These are phyloP conservation scores for Centruroides sculpturatus DNA, from an alignment of 1,140 invertebrate genomes.

Conservation along the genomic window DNA sequence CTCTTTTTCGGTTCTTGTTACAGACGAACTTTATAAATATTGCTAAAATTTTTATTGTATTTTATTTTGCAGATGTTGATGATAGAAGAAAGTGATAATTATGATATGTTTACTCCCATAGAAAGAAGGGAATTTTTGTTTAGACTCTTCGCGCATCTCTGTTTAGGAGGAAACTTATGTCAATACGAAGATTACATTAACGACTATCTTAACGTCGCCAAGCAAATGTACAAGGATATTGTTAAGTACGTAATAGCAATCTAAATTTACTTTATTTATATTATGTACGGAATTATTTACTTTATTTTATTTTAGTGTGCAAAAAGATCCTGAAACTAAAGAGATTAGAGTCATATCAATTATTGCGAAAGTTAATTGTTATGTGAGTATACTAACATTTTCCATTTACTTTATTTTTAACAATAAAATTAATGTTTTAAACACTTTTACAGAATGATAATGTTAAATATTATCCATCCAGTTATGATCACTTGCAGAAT, in stretches of 20 bases:
- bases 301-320: constrained; percentile 2
- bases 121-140: constrained; percentile 45
- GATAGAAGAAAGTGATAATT: constrained; percentile 36
- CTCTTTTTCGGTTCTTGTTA: no score
- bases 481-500: no score
- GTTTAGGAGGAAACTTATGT: constrained; percentile 42
- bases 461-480: no score
- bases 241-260: constrained; percentile 31
- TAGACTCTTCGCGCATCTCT: constrained; percentile 39
- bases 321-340: constrained; percentile 1
- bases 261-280: not conserved
- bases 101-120: constrained; percentile 30
- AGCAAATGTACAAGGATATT: constrained; percentile 44
- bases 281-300: not conserved
- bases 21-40: no score
- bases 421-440: not conserved
- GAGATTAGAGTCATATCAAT: constrained; percentile 1
- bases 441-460: not conserved
- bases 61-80: constrained; percentile 31
- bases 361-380: constrained; percentile 1
- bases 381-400: constrained; percentile 2
- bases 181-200: constrained; percentile 44
- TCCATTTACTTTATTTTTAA: not conserved
- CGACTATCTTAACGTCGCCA: constrained; percentile 41
- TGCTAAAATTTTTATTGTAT: no score